phyloP scores from a whole-genome alignment of 1,140 invertebrate genomes.

The Pomacea maculata region DNA sequence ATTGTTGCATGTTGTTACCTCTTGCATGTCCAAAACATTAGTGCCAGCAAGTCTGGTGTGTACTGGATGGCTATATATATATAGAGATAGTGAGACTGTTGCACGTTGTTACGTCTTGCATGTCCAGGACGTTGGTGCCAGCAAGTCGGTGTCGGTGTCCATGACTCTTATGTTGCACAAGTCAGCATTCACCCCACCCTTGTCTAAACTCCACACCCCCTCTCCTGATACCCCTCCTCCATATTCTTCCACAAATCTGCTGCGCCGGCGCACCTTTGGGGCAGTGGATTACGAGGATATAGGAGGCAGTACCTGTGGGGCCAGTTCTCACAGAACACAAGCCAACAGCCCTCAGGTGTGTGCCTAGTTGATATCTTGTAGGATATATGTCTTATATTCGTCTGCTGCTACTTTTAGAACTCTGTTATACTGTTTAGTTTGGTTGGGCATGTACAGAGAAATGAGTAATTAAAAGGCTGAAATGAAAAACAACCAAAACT shows the following conservation, averaged over 20 bases:
- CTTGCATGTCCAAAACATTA: too few relatives aligned
- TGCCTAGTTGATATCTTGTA: too few relatives aligned
- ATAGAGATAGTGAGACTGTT: too few relatives aligned
- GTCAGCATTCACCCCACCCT: slow-evolving; percentile 53
- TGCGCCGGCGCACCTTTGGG: slow-evolving; percentile 25
- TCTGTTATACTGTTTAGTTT: too few relatives aligned
- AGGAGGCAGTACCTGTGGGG: slow-evolving; percentile 11
- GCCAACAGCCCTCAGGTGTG: neutral
- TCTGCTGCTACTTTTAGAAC: too few relatives aligned
- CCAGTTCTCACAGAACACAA: slow-evolving; percentile 16
- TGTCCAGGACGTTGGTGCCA: neutral
- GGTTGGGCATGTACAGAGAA: too few relatives aligned
- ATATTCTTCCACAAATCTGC: slow-evolving; percentile 28
- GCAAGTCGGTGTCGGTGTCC: slow-evolving; percentile 2
- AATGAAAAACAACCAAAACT: too few relatives aligned
- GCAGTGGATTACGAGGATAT: slow-evolving; percentile 10
- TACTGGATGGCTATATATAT: too few relatives aligned
- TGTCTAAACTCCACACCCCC: slow-evolving; percentile 30
- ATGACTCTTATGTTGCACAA: slow-evolving; percentile 25
- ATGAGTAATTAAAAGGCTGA: too few relatives aligned
- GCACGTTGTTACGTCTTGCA: too few relatives aligned
- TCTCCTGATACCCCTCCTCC: slow-evolving; percentile 34
- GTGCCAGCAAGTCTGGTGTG: neutral
- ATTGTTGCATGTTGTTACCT: too few relatives aligned
- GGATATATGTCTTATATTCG: too few relatives aligned